A percentile compares a stretch with the other conserved stretches of the same genome.
Conservation (phyloP, 2,113 vertebrate genomes). For the Galemys pyrenaicus region DNA sequence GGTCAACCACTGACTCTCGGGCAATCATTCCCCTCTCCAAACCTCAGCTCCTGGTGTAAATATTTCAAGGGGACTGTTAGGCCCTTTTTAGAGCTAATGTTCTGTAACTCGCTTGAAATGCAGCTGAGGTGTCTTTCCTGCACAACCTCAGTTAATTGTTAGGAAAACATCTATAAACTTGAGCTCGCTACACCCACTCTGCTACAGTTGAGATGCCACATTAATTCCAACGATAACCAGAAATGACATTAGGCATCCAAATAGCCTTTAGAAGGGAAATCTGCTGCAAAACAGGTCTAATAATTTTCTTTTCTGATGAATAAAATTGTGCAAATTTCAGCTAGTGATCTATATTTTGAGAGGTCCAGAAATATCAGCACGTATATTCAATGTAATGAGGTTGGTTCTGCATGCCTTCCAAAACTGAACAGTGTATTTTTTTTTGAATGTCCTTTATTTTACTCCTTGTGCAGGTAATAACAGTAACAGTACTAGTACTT, state of each 20-base stretch:
- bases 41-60: not conserved
- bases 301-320: not conserved
- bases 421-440: constrained; percentile 1
- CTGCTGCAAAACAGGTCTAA: not conserved
- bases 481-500: constrained; percentile 44
- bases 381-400: not conserved
- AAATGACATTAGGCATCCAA: constrained; percentile 37
- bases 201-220: not conserved
- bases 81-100: not conserved
- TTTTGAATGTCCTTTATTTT: constrained; percentile 53
- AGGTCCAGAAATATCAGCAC: not conserved
- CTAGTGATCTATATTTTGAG: not conserved
- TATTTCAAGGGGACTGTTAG: not conserved
- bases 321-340: not conserved
- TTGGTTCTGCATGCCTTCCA: constrained; percentile 29
- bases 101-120: not conserved
- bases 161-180: not conserved
- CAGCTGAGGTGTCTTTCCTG: not conserved
- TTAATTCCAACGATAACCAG: constrained; percentile 12
- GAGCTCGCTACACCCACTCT: not conserved
- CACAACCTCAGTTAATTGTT: not conserved
- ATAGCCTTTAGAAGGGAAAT: not conserved
- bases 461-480: constrained; percentile 64
- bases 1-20: not conserved
- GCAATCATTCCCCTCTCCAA: not conserved